phyloP scores from a whole-genome alignment of 1,140 invertebrate species.

The Temnothorax curvispinosus region DNA sequence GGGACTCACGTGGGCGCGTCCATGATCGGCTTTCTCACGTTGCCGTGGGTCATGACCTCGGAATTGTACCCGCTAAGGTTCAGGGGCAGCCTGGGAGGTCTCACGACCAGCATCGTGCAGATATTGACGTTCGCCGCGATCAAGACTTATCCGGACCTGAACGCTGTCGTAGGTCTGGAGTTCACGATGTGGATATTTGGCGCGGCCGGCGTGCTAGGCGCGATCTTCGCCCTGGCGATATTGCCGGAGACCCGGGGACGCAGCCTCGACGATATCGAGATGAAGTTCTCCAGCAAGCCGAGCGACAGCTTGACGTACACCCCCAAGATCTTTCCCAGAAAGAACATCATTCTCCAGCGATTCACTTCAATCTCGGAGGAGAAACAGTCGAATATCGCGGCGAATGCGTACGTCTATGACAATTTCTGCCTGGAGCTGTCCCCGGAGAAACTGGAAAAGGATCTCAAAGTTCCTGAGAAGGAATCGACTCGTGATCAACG shows the following conservation, averaged over 20 bases:
- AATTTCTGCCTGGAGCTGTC: conserved; percentile 78
- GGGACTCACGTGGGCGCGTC: conserved; percentile 89
- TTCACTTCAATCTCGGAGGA: conserved; percentile 77
- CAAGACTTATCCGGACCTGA: conserved; percentile 89
- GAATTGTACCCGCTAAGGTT: conserved; percentile 90
- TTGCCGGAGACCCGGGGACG: conserved; percentile 94
- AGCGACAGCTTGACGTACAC: background rate
- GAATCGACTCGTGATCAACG: conserved; percentile 11
- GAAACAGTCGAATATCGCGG: conserved; percentile 64
- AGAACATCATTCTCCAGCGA: conserved; percentile 76
- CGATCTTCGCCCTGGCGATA: conserved; percentile 89
- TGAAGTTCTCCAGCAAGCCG: conserved; percentile 84
- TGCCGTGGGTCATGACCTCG: conserved; percentile 92
- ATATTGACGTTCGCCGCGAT: conserved; percentile 90
- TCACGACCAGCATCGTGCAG: conserved; percentile 90
- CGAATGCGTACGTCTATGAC: conserved; percentile 76
- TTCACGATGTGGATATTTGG: conserved; percentile 92
- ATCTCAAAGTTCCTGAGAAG: background rate
- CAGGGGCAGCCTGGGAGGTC: conserved; percentile 89
- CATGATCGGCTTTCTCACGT: conserved; percentile 90
- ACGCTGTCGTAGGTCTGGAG: conserved; percentile 87
- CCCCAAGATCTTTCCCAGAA: conserved; percentile 48
- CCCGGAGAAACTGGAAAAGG: conserved; percentile 61
- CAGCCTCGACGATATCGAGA: conserved; percentile 92
- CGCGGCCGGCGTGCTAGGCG: conserved; percentile 88